Percentiles rank a stretch among this genome's conserved stretches.
phyloP scores from a whole-genome alignment of 2,113 vertebrate genomes.

The Stegastes partitus region DNA sequence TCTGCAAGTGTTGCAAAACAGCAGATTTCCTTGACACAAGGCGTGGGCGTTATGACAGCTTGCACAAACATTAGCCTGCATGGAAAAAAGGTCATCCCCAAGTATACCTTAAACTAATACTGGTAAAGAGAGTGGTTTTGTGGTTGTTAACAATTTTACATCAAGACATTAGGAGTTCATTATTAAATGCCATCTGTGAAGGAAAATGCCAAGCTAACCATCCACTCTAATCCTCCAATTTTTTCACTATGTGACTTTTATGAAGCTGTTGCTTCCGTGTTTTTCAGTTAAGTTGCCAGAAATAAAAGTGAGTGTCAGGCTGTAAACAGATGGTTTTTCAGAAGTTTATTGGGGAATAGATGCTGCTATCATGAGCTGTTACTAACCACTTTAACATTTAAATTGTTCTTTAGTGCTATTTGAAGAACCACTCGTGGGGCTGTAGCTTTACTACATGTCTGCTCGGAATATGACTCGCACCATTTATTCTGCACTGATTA shows the following conservation, averaged over 20 bases:
- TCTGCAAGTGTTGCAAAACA: conserved; percentile 72
- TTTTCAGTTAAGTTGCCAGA: conserved; percentile 27
- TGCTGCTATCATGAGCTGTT: conserved; percentile 11
- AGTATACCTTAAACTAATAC: conserved; percentile 43
- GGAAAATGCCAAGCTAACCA: background rate
- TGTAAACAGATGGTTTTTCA: conserved; percentile 31
- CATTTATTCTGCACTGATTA: conserved; percentile 27
- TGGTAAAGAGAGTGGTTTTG: conserved; percentile 12
- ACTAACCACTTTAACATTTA: conserved; percentile 35
- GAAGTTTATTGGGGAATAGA: conserved; percentile 13
- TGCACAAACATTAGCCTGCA: conserved; percentile 69
- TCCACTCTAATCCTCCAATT: background rate
- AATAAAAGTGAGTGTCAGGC: background rate
- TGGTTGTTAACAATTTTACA: conserved; percentile 27
- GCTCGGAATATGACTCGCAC: background rate
- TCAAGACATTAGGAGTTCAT: background rate
- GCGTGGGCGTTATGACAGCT: conserved; percentile 70
- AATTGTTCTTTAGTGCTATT: conserved; percentile 22
- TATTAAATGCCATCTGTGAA: conserved; percentile 20
- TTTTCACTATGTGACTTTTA: background rate
- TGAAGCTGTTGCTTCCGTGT: conserved; percentile 17
- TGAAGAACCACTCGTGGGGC: conserved; percentile 10
- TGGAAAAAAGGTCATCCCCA: conserved; percentile 76
- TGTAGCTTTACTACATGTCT: background rate
- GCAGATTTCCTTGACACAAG: conserved; percentile 75